A percentile compares a stretch with the other conserved stretches of the same genome.
phyloP scores from a whole-genome alignment of 2,888 invertebrate genomes.

The Aradus depressus region DNA sequence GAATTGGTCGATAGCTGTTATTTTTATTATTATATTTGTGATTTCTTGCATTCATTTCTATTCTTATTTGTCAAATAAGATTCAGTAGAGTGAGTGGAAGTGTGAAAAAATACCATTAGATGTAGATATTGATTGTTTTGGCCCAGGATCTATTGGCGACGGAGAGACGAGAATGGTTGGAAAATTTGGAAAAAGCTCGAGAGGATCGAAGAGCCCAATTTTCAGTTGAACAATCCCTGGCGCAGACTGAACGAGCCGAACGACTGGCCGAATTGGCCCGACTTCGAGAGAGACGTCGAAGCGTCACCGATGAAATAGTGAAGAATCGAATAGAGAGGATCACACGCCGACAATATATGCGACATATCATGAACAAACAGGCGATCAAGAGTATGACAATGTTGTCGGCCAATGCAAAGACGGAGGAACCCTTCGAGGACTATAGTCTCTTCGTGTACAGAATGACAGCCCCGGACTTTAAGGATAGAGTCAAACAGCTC shows the following conservation, averaged over 20 bases:
- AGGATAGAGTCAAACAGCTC: slow-evolving; percentile 70
- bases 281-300: slow-evolving; percentile 32
- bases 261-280: slow-evolving; percentile 21
- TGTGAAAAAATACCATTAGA: too few species aligned
- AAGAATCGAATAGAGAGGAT: slow-evolving; percentile 52
- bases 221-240: slow-evolving; percentile 3
- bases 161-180: slow-evolving; percentile 8
- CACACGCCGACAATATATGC: slow-evolving; percentile 52
- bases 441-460: slow-evolving; percentile 77
- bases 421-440: slow-evolving; percentile 60
- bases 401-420: slow-evolving; percentile 62
- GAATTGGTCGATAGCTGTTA: too few species aligned
- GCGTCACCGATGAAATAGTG: slow-evolving; percentile 62
- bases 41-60: too few species aligned
- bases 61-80: too few species aligned
- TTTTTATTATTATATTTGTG: too few species aligned
- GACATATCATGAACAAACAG: slow-evolving; percentile 66
- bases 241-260: slow-evolving; percentile 12
- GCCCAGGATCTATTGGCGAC: slow-evolving; percentile 7
- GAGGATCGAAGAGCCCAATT: slow-evolving; percentile 5
- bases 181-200: slow-evolving; percentile 5
- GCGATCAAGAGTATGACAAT: slow-evolving; percentile 77
- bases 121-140: too few species aligned
- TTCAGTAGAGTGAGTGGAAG: too few species aligned
- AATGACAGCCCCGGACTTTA: slow-evolving; percentile 72